Evolutionary conservation across 1,140 invertebrate genomes (phyloP), one percentile per base, ranked within the genome.

Genomic region (Mercenaria mercenaria): DNA sequence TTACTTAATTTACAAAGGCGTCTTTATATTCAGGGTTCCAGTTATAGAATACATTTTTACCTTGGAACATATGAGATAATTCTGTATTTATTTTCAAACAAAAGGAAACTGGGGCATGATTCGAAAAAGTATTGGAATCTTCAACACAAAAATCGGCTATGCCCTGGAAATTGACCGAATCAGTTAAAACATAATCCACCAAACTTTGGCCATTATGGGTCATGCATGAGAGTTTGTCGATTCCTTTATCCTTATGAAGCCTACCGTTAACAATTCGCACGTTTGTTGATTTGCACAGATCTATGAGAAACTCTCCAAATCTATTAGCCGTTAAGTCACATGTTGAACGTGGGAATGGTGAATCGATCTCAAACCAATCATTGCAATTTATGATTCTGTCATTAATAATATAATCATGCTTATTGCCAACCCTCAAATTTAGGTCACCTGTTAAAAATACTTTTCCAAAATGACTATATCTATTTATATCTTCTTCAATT

Each of bases 121-220:
- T 82, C 23, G 79, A 82, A 39, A 82, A 64, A 11, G 18, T 32
- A 61, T 82, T 82, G 41, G 61, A 82, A 39, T 82, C 34, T 61
- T 37, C 29, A 26, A 82, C 41, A 20, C 29, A 15, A 61, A 82
- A 82, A 32, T 61, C 4, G 6, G 11, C 13, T 37, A 59, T 34
- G n/a, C 13, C 26, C 18, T 82, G 29, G 29, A 82, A 82, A 82
- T 82, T 82, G 15, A 0, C 56, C 13, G 11, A n/a, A 26, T 23
- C 23, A 20, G 79, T 82, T 37, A 82, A 34, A n/a, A 82, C n/a
- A 82, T 82, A 61, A 52, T 61, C 79, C 8, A 74, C 26, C 15
- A 13, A 37, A 74, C 69, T 74, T 34, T 74, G 15, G 11, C 69
- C 69, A 26, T 74, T 74, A 39, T 74, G 37, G 32, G 69, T 74